These are phyloP conservation scores for Blera fallax DNA, from an alignment of 2,888 invertebrate genomes.

Conservation along the genomic window DNA sequence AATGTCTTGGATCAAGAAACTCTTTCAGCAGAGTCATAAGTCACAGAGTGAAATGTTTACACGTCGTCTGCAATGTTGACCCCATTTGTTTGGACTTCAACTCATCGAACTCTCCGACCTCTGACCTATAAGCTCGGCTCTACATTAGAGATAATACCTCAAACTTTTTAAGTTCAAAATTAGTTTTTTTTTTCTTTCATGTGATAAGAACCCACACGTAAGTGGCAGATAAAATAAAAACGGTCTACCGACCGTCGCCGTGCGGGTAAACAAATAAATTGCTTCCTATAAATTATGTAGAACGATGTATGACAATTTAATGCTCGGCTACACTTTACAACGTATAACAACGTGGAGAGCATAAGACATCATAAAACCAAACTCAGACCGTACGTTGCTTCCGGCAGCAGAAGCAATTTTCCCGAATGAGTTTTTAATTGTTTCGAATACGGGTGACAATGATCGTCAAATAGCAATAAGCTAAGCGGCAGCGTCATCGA, in stretches of 20 bases:
- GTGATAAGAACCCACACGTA: neutral
- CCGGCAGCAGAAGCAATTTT: neutral
- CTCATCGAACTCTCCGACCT: neutral
- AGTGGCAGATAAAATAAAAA: neutral
- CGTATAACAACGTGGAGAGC: neutral
- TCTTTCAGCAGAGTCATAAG: neutral
- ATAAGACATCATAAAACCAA: neutral
- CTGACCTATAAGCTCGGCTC: neutral
- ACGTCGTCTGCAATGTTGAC: neutral
- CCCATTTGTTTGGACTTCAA: neutral
- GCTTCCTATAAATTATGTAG: neutral
- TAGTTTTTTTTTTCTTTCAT: neutral
- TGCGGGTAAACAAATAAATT: neutral
- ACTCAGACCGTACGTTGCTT: neutral
- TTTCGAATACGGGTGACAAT: conserved; percentile 1
- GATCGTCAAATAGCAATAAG: neutral
- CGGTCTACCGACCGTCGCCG: neutral
- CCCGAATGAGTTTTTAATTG: neutral
- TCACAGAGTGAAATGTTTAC: neutral
- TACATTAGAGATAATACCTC: neutral
- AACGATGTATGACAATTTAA: neutral
- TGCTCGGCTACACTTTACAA: neutral
- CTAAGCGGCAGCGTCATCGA: neutral
- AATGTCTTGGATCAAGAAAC: neutral
- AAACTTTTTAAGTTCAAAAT: neutral